These are phyloP conservation scores for Henicopernis longicauda DNA, from an alignment of 2,113 vertebrate species.

Conservation along the genomic window DNA sequence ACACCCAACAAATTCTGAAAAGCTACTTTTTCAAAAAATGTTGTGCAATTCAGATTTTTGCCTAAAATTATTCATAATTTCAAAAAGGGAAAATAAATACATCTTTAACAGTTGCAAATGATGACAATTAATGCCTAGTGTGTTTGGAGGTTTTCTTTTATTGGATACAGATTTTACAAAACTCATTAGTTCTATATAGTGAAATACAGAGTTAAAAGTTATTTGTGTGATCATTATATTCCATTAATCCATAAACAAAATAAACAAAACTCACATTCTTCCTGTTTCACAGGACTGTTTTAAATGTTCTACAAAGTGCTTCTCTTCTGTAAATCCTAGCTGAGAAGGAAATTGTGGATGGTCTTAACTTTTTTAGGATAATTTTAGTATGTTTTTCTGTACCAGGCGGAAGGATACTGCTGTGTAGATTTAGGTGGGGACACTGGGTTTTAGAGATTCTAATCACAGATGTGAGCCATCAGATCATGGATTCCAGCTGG, in stretches of 20 bases:
- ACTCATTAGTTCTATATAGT: not conserved
- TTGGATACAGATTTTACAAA: not conserved
- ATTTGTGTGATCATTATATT: not conserved
- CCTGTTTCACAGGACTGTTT: not conserved
- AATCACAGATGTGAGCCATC: not conserved
- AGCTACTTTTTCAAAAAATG: not conserved
- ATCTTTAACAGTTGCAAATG: not conserved
- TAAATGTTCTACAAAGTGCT: not conserved
- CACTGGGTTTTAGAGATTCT: not conserved
- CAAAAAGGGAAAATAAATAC: not conserved
- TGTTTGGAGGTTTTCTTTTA: not conserved
- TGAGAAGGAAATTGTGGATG: not conserved
- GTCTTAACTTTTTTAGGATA: not conserved
- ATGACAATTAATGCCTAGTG: not conserved
- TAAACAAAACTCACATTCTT: not conserved
- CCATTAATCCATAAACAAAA: not conserved
- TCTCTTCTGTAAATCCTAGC: not conserved
- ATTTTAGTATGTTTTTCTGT: not conserved
- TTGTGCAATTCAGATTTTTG: not conserved
- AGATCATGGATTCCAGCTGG: not conserved
- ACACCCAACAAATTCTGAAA: not conserved
- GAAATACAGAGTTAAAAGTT: not conserved
- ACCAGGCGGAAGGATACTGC: not conserved
- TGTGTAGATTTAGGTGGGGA: not conserved
- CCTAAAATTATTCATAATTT: not conserved